Evolutionary conservation across 2,888 invertebrate genomes (phyloP).

Genomic region (Graphium colonna): DNA sequence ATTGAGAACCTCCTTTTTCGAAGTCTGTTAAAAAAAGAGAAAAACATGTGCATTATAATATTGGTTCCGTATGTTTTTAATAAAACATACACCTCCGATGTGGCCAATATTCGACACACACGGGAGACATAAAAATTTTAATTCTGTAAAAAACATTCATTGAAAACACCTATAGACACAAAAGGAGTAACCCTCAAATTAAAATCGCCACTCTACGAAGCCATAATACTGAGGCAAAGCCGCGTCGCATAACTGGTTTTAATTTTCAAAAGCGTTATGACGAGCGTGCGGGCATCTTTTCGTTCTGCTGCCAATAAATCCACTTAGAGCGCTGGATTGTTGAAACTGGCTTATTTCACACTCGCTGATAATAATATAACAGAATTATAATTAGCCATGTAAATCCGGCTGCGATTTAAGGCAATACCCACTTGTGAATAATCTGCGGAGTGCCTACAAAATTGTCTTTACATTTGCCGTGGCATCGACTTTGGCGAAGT

Average conservation of each 20-base stretch:
- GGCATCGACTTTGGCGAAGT: conserved; percentile 5
- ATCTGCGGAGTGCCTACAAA: conserved; percentile 31
- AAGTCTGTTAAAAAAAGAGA: too few relatives aligned
- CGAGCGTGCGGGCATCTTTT: conserved; percentile 42
- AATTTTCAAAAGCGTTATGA: conserved; percentile 58
- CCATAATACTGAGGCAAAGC: conserved; percentile 43
- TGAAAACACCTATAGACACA: too few relatives aligned
- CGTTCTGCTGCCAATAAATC: conserved; percentile 49
- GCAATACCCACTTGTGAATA: conserved; percentile 16
- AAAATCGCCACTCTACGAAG: conserved; percentile 34
- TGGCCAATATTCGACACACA: too few relatives aligned
- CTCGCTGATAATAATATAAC: conserved; percentile 42
- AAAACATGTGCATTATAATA: too few relatives aligned
- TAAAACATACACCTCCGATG: too few relatives aligned
- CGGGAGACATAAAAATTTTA: too few relatives aligned
- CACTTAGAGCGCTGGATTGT: conserved; percentile 45
- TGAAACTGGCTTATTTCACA: conserved; percentile 37
- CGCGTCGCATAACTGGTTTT: conserved; percentile 45
- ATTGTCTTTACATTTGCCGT: conserved; percentile 8
- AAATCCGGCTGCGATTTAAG: conserved; percentile 55
- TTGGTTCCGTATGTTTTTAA: too few relatives aligned
- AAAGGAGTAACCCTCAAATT: conserved; percentile 45
- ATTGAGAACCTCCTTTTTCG: too few relatives aligned
- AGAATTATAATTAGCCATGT: conserved; percentile 61
- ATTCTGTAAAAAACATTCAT: too few relatives aligned